Conservation (phyloP, 2,888 invertebrate genomes). For the Rutpela maculata region DNA sequence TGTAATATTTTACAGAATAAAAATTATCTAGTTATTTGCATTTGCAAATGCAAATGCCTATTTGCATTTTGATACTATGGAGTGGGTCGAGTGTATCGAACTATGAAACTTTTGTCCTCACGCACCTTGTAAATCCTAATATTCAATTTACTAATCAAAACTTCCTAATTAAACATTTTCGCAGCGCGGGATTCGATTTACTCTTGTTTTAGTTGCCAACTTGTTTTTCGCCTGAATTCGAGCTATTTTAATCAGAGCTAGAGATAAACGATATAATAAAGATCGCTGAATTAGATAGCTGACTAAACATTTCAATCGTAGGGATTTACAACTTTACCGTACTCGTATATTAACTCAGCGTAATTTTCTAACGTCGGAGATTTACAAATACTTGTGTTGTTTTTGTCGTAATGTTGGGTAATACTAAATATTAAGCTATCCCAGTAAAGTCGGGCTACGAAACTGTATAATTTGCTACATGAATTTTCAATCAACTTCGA, state of each 20-base stretch:
- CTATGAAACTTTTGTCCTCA: constrained; percentile 22
- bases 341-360: not conserved
- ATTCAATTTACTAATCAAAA: constrained; percentile 57
- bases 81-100: not conserved
- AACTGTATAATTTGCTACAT: not conserved
- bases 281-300: constrained; percentile 22
- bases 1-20: not conserved
- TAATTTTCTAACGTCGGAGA: not conserved
- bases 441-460: not conserved
- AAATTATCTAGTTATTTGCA: too few relatives aligned
- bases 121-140: constrained; percentile 44
- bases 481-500: too few relatives aligned
- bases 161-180: constrained; percentile 58
- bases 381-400: not conserved
- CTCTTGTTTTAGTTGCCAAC: constrained; percentile 49
- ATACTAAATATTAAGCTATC: not conserved
- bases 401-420: not conserved
- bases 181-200: constrained; percentile 47
- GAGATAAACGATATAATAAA: constrained; percentile 24
- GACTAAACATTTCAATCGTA: constrained; percentile 18
- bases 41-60: too few relatives aligned
- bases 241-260: constrained; percentile 24
- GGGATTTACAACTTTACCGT: constrained; percentile 19
- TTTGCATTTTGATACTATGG: not conserved
- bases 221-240: constrained; percentile 40